Conservation (phyloP, 2,797 vertebrate genomes). For the Yasuhikotakia modesta region DNA sequence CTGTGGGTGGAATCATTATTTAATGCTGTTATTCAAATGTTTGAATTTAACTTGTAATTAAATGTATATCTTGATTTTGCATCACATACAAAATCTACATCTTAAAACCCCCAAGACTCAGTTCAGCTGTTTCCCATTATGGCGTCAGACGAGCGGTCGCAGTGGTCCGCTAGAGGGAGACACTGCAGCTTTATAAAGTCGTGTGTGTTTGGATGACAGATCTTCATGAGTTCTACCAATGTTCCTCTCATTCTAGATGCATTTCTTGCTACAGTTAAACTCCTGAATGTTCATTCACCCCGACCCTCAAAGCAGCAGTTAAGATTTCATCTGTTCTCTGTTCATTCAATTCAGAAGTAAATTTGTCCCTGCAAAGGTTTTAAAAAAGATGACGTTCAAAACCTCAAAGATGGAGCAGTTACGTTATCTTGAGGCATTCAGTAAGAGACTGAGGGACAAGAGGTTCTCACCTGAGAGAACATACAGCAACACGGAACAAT, state of each 20-base stretch:
- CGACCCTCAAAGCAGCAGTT: too few relatives aligned
- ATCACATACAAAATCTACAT: not conserved
- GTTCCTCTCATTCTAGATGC: too few relatives aligned
- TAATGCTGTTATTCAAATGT: not conserved
- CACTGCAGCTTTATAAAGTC: not conserved
- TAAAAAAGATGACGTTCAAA: slow-evolving; percentile 62
- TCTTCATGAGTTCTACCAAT: too few relatives aligned
- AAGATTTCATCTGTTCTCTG: too few relatives aligned
- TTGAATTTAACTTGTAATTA: not conserved
- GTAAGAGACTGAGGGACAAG: slow-evolving; percentile 74
- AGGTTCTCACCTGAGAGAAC: not conserved
- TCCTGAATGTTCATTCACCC: too few relatives aligned
- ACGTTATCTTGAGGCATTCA: slow-evolving; percentile 66
- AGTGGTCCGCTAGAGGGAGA: slow-evolving; percentile 32
- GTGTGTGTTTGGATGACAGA: too few relatives aligned
- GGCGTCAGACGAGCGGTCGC: too few relatives aligned
- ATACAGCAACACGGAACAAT: too few relatives aligned
- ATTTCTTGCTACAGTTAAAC: too few relatives aligned
- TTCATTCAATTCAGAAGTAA: too few relatives aligned
- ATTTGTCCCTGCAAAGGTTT: too few relatives aligned
- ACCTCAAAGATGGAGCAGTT: slow-evolving; percentile 58
- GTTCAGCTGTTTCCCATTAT: slow-evolving; percentile 52
- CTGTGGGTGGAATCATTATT: too few relatives aligned
- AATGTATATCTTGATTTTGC: not conserved
- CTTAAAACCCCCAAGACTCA: slow-evolving; percentile 57